Conservation (phyloP, 2,888 invertebrate species). For the Drosophila maculinotata region DNA sequence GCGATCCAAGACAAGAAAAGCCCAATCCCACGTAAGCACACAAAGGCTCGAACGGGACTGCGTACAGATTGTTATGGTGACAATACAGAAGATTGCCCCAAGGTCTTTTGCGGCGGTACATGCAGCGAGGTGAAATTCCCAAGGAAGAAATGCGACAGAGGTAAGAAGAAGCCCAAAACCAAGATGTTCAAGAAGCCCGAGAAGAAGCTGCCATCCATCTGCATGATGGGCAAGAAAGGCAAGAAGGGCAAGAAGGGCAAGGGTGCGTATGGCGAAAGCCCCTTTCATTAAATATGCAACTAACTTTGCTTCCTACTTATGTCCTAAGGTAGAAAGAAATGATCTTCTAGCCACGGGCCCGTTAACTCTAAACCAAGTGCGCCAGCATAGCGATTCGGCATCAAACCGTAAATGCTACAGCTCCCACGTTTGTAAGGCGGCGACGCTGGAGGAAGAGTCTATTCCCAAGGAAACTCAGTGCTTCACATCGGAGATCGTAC, state of each 20-base stretch:
- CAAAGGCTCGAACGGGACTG: constrained; percentile 27
- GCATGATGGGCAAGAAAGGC: constrained; percentile 13
- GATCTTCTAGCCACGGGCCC: constrained; percentile 20
- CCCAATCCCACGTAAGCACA: constrained; percentile 47
- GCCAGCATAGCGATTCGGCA: constrained; percentile 14
- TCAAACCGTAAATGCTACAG: neutral
- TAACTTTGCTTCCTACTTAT: constrained; percentile 23
- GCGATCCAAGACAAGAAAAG: neutral
- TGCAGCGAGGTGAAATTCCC: constrained; percentile 43
- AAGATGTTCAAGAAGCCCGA: constrained; percentile 12
- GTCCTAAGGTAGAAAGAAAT: constrained; percentile 71
- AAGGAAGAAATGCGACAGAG: constrained; percentile 55
- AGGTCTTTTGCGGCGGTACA: neutral
- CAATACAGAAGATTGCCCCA: constrained; percentile 1
- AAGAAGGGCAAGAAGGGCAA: constrained; percentile 16
- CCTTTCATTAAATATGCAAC: neutral
- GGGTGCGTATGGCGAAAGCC: constrained; percentile 22
- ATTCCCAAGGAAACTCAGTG: neutral
- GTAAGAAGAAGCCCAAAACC: neutral
- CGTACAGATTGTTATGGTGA: constrained; percentile 50
- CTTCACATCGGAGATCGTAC: constrained; percentile 45
- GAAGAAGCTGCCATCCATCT: constrained; percentile 34
- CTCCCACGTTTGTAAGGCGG: neutral
- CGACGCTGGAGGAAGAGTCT: neutral
- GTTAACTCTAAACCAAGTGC: constrained; percentile 26